Evolutionary conservation across 1,140 invertebrate species (phyloP), one percentile per base, ranked within the genome.

Genomic region (Mactra quadrangularis): DNA sequence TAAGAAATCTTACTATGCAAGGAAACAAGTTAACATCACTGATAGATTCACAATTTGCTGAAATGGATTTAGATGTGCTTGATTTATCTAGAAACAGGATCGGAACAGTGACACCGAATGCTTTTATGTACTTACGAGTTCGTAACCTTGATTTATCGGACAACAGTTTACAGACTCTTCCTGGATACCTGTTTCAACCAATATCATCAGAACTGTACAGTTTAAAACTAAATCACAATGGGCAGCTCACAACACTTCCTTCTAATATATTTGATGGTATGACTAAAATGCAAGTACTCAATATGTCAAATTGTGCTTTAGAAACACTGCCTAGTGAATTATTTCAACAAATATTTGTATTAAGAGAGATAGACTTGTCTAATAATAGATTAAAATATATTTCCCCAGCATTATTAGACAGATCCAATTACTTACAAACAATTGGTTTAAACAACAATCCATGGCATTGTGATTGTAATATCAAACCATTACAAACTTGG

Each of bases 401-500:
- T 41, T 68, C 79, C 0, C 22, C 27, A 11, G 35, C 31, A 41
- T 71, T 81, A 22, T 11, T 70, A 11, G 53, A 59, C 25, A 70
- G 50, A n/a, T 41, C 47, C 17, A 74, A 38, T 6, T 50, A 17
- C 17, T 52, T 85, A 50, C 35, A 77, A n/a, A 38, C 25, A 31
- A 22, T 85, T 17, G 71, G 71, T 17, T 15, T 85, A 11, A 52
- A 77, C 6, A 47, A 60, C 35, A 85, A 85, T 59, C 72, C 52
- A 47, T 85, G 84, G 84, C 15, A 77, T 7, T 85, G 84, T 71
- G 68, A 83, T 53, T 85, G 84, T 60, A n/a, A 45, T 15, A 85
- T 85, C 15, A 64, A 57, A 22, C 33, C 72, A 27, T 74, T 85
- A 25, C 78, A 64, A 15, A 62, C 72, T 6, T 85, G 84, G 84